Base-by-base conservation (phyloP, 2,113 vertebrate genomes). In the Galemys pyrenaicus region DNA sequence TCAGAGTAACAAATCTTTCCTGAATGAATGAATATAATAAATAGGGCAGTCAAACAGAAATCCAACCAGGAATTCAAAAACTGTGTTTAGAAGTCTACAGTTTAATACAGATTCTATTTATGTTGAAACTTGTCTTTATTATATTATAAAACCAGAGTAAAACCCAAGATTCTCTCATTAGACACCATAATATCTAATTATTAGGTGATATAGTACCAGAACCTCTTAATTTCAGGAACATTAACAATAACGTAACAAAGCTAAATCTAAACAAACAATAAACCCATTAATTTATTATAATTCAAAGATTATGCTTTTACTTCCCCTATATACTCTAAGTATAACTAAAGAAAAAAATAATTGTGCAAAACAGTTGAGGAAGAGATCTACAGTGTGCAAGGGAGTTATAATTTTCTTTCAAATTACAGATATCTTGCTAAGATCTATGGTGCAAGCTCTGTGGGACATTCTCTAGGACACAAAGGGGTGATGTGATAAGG, bases 361-460 rank as follows among this genome's bases (percentile, higher is more conserved):
- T 51, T 58, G 81, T n/a, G 70, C 46, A 60, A 65, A 78, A 71
- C 5, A 30, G 24, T 56, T 58, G 60, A 90, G 10, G 12, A 22
- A 24, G 4, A 35, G 28, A 75, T 2, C 49, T 17, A 51, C 49
- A 51, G 49, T 51, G 49, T 51, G 49, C 49, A 51, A 51, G 49
- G 49, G 17, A 51, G 22, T 35, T 60, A 79, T 3, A 49, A 28
- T 73, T 84, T 80, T 26, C 73, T 80, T 84, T 83, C 56, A 70
- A 95, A 56, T 71, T 54, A 85, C 82, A 93, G 84, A 85, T 32
- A 85, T 15, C 16, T 41, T 37, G 35, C 22, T 44, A 82, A 83
- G 26, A 17, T 24, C 22, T 8, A 15, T 37, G 41, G 28, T 39
- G 60, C 3, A 0, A 70, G 51, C 9, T 70, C 22, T 22, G 20